phyloP scores from a whole-genome alignment of 2,888 invertebrate species.

The Scaptomyza cyrtandrae region DNA sequence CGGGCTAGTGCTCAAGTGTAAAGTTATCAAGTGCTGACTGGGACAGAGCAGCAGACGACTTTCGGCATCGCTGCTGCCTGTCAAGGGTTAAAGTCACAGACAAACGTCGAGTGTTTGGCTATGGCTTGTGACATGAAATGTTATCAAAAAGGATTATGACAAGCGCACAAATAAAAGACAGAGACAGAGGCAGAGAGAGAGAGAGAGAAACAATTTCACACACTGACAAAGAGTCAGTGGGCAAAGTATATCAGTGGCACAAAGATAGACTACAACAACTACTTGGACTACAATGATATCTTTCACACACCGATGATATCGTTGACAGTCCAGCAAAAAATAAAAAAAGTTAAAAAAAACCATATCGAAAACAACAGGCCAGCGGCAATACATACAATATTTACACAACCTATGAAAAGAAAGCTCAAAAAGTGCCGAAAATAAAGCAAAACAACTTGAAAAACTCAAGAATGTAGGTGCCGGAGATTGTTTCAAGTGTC shows the following conservation, averaged over 20 bases:
- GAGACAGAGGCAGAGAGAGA: background rate
- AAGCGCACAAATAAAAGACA: slow-evolving; percentile 48
- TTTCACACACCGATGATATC: slow-evolving; percentile 36
- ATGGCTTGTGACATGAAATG: slow-evolving; percentile 77
- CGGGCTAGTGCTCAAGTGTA: slow-evolving; percentile 62
- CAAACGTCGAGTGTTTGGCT: slow-evolving; percentile 74
- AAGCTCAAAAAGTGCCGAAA: slow-evolving; percentile 32
- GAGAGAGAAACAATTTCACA: slow-evolving; percentile 8
- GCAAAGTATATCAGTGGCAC: slow-evolving; percentile 68
- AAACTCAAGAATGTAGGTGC: slow-evolving; percentile 14
- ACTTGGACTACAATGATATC: slow-evolving; percentile 41
- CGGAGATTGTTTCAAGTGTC: slow-evolving; percentile 33
- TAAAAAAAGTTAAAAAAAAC: slow-evolving; percentile 1
- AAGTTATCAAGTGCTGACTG: slow-evolving; percentile 74
- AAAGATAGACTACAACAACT: slow-evolving; percentile 43
- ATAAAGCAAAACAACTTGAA: slow-evolving; percentile 4
- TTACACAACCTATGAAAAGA: slow-evolving; percentile 43
- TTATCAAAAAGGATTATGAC: slow-evolving; percentile 79
- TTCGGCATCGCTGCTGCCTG: slow-evolving; percentile 31
- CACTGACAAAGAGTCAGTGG: slow-evolving; percentile 1
- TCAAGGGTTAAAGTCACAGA: slow-evolving; percentile 77
- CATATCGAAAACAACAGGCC: slow-evolving; percentile 6
- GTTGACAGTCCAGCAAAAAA: slow-evolving; percentile 43
- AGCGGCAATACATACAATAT: slow-evolving; percentile 25
- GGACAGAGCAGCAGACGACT: slow-evolving; percentile 34